Evolutionary conservation across 1,140 invertebrate species (phyloP).

Genomic region (Drosophila teissieri): DNA sequence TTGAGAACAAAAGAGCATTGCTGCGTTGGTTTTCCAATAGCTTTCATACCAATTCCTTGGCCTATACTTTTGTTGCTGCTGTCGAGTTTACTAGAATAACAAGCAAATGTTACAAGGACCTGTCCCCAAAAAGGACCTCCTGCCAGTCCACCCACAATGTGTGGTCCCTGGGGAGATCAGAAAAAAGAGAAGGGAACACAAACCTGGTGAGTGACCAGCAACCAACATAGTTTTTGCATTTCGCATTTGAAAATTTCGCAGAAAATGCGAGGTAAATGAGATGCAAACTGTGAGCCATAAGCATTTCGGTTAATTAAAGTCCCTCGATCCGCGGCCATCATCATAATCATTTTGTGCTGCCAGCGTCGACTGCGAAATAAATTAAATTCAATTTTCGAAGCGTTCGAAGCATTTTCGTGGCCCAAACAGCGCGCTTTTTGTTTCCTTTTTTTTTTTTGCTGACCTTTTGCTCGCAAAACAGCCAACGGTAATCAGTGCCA

Average conservation of each 20-base stretch:
- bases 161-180: background rate
- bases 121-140: background rate
- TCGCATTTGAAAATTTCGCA: background rate
- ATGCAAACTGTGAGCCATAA: slow-evolving; percentile 5
- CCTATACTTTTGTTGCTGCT: slow-evolving; percentile 9
- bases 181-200: background rate
- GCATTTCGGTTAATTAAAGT: slow-evolving; percentile 24
- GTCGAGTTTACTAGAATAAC: slow-evolving; percentile 8
- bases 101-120: slow-evolving; percentile 8
- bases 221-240: background rate
- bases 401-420: slow-evolving; percentile 52
- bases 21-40: background rate
- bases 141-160: background rate
- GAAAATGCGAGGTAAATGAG: background rate
- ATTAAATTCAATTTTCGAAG: slow-evolving; percentile 78
- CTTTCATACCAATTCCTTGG: background rate
- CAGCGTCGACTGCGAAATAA: slow-evolving; percentile 55
- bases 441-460: slow-evolving; percentile 1
- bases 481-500: slow-evolving; percentile 79
- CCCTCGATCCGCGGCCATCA: background rate
- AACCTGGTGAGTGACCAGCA: background rate
- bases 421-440: slow-evolving; percentile 21
- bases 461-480: slow-evolving; percentile 25
- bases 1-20: background rate
- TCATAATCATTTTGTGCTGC: slow-evolving; percentile 16